Conservation (phyloP, 2,113 vertebrate species). For the Crotalus tigris region DNA sequence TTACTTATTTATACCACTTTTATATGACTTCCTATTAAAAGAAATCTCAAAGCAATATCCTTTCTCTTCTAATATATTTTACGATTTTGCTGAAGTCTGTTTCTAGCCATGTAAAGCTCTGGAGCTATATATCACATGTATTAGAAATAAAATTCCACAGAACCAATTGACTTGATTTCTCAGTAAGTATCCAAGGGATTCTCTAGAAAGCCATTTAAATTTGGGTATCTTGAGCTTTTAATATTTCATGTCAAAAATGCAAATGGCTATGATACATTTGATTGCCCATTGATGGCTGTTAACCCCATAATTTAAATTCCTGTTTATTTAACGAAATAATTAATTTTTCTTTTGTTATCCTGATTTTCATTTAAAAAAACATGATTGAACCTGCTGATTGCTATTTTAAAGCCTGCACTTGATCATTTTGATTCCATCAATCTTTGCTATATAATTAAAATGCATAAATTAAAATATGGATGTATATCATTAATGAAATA, state of each 20-base stretch:
- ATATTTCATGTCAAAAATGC: not conserved
- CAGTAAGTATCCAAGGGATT: not conserved
- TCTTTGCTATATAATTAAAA: slow-evolving; percentile 61
- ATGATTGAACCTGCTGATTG: slow-evolving; percentile 41
- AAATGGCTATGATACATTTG: not conserved
- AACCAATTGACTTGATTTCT: not conserved
- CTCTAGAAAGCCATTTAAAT: not conserved
- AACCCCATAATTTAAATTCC: not conserved
- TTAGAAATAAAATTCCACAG: not conserved
- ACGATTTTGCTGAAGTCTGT: not conserved
- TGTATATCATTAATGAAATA: slow-evolving; percentile 47
- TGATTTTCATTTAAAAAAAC: slow-evolving; percentile 23
- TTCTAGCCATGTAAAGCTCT: not conserved
- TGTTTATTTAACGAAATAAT: slow-evolving; percentile 38
- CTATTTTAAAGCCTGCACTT: slow-evolving; percentile 47
- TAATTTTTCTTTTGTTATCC: slow-evolving; percentile 51
- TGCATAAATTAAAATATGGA: slow-evolving; percentile 52
- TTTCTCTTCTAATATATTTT: not conserved
- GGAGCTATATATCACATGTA: not conserved
- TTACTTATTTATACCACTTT: not conserved
- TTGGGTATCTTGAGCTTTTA: not conserved
- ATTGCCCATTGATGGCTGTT: not conserved
- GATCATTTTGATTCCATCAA: slow-evolving; percentile 52
- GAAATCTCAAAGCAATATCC: not conserved
- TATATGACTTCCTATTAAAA: not conserved